These are phyloP conservation scores for Bungarus multicinctus DNA, from an alignment of 2,113 vertebrate genomes.

Conservation along the genomic window DNA sequence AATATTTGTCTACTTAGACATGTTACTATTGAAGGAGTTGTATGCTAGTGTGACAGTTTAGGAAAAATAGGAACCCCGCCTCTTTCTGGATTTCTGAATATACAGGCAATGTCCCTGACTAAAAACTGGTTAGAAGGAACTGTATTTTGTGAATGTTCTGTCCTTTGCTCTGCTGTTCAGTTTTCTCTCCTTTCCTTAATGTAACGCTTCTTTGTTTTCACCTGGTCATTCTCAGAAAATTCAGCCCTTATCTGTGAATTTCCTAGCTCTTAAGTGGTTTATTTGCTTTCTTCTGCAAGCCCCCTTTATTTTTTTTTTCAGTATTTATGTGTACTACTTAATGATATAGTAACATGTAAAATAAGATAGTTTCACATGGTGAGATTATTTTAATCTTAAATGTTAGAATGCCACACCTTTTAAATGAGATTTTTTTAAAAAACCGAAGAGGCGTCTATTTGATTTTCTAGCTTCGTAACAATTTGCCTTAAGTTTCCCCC, in stretches of 20 bases:
- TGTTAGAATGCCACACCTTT: not conserved
- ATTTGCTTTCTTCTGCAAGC: not conserved
- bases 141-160: not conserved
- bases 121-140: constrained; percentile 1
- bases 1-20: not conserved
- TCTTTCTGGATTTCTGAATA: not conserved
- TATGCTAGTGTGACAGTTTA: too few relatives aligned
- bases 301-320: not conserved
- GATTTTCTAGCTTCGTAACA: not conserved
- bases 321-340: not conserved
- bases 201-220: not conserved
- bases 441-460: not conserved
- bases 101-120: not conserved
- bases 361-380: not conserved
- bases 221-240: not conserved
- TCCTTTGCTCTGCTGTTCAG: not conserved
- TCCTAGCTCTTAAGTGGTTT: too few relatives aligned
- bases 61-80: not conserved
- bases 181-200: not conserved
- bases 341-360: not conserved
- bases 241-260: not conserved
- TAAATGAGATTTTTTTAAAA: too few relatives aligned
- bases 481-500: too few relatives aligned
- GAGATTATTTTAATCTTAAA: not conserved
- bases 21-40: not conserved